These are phyloP conservation scores for Ptilonorhynchus violaceus DNA, from an alignment of 2,113 vertebrate genomes.

Conservation along the genomic window DNA sequence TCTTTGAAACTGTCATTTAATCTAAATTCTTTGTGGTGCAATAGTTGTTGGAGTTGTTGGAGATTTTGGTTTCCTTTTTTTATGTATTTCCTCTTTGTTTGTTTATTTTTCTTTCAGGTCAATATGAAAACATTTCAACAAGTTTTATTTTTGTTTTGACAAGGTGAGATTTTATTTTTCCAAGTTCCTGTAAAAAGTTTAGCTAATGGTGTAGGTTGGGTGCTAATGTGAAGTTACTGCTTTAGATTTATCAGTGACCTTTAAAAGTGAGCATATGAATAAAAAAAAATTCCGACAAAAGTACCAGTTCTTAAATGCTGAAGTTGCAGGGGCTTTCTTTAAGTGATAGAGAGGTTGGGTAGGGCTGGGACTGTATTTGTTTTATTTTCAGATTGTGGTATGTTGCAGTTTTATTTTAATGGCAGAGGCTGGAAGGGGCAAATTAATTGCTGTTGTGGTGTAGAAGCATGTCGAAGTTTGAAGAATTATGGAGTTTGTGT, in stretches of 20 bases:
- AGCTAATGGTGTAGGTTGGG: neutral
- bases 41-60: neutral
- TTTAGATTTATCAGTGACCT: neutral
- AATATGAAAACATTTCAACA: neutral
- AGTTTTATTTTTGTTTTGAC: neutral
- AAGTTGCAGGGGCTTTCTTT: neutral
- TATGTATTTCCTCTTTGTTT: neutral
- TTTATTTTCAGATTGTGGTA: conserved; percentile 8
- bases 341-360: neutral
- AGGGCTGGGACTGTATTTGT: neutral
- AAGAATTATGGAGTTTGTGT: conserved; percentile 4
- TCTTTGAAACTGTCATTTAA: neutral
- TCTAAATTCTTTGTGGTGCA: neutral
- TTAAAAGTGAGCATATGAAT: neutral
- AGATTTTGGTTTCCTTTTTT: neutral
- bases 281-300: neutral
- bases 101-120: neutral
- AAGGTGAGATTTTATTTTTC: neutral
- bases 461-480: conserved; percentile 5
- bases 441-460: conserved; percentile 58
- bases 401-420: conserved; percentile 38
- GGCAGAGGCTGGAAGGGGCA: conserved; percentile 18
- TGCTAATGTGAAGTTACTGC: neutral
- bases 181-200: neutral
- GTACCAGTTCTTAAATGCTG: neutral